A percentile compares a stretch with the other conserved stretches of the same genome.
These are phyloP conservation scores for Dryoscopus gambensis DNA, from an alignment of 2,113 vertebrate genomes.

Conservation along the genomic window DNA sequence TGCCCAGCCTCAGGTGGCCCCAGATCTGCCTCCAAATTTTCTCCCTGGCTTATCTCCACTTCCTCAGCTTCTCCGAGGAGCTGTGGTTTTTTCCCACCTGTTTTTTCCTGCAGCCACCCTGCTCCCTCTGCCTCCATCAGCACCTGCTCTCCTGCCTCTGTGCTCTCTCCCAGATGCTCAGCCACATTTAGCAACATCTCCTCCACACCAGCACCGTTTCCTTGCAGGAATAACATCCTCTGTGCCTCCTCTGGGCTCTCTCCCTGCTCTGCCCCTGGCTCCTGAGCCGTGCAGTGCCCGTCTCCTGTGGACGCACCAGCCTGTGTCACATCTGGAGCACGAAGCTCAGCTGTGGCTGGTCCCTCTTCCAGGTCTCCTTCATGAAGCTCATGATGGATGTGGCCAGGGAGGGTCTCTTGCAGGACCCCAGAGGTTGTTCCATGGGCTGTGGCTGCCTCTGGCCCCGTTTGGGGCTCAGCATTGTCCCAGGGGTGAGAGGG, in stretches of 20 bases:
- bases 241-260: not conserved
- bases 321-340: not conserved
- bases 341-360: not conserved
- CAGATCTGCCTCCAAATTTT: not conserved
- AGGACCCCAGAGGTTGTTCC: not conserved
- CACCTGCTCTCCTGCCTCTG: not conserved
- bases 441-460: not conserved
- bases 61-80: not conserved
- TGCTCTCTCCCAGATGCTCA: not conserved
- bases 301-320: not conserved
- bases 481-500: not conserved
- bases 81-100: not conserved
- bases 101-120: not conserved
- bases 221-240: not conserved
- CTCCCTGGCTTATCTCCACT: not conserved
- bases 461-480: not conserved
- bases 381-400: fast-evolving
- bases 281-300: not conserved
- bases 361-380: not conserved
- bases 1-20: not conserved
- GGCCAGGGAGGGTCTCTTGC: not conserved
- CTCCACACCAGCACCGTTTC: not conserved
- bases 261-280: not conserved
- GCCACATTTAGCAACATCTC: not conserved
- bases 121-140: not conserved